Evolutionary conservation across 2,797 vertebrate genomes (phyloP), one percentile per base, ranked within the genome.

Genomic region (Amazonetta brasiliensis): DNA sequence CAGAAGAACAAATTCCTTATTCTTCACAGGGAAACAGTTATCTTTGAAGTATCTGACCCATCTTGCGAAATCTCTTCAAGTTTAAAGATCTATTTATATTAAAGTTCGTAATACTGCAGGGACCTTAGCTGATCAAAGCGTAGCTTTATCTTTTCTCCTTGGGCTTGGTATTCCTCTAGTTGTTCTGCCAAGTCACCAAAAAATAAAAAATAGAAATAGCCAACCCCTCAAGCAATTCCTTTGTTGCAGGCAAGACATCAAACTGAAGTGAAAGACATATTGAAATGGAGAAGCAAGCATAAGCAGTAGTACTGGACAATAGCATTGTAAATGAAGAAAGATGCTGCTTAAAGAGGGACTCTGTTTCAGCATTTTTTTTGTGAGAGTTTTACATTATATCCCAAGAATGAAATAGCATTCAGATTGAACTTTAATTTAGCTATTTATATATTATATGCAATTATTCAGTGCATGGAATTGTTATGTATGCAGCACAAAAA

Each of bases 31-130:
- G 54, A 94, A 21, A 1, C 11, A 30, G 37, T 26, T 75, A 31
- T 31, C 58, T 94, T 77, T 59, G 58, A 85, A 91, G 85, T 19
- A 44, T 60, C 41, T 20, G 11, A 35, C 10, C 59, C 6, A 26
- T 62, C 83, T 96, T 93, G 94, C 91, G 94, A 94, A 76, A n/a
- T 23, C 1, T 9, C 80, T 82, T 75, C 12, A 63, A 88, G 69
- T 93, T 94, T 89, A 74, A 92, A 91, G 4, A 66, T 56, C 28
- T 88, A 60, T 58, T 66, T 22, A 30, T 82, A 92, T 12, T 39
- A 66, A 16, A 25, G 9, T 86, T 55, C 66, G 39, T 21, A 77
- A 80, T 41, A 20, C 12, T 35, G 16, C 55, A 46, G 35, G 10
- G 52, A 95, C 33, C n/a, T 75, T 33, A 72, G 55, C 50, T 93